Conservation (phyloP, 2,113 vertebrate genomes). For the Parus major region DNA sequence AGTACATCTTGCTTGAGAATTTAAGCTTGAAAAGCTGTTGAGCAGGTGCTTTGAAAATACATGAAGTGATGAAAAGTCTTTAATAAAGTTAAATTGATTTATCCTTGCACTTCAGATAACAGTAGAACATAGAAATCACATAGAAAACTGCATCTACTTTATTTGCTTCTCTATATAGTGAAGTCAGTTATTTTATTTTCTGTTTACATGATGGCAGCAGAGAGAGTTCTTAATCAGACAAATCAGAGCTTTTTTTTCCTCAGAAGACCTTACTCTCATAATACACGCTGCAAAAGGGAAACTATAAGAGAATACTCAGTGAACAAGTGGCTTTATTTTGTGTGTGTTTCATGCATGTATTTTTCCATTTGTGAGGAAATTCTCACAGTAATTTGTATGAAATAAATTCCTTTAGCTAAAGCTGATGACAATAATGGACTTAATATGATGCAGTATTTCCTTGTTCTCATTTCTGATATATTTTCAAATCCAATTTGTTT, state of each 20-base stretch:
- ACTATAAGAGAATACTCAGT: background rate
- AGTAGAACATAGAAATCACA: background rate
- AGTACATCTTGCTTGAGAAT: background rate
- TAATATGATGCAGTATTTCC: background rate
- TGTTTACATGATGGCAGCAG: background rate
- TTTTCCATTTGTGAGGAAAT: background rate
- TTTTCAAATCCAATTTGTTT: background rate
- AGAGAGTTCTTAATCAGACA: background rate
- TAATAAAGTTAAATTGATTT: background rate
- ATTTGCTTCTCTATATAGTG: background rate
- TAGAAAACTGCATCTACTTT: background rate
- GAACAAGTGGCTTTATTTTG: background rate
- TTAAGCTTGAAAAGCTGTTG: background rate
- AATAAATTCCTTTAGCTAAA: background rate
- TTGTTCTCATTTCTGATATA: background rate
- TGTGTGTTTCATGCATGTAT: background rate
- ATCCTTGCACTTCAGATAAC: background rate
- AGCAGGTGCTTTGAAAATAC: background rate
- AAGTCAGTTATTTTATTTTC: background rate
- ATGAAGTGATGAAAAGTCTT: background rate
- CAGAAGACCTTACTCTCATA: background rate
- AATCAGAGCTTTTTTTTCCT: background rate
- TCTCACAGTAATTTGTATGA: background rate
- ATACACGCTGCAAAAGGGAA: background rate
- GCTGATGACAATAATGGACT: background rate